phyloP scores from a whole-genome alignment of 1,140 invertebrate species.

The Zophobas morio region DNA sequence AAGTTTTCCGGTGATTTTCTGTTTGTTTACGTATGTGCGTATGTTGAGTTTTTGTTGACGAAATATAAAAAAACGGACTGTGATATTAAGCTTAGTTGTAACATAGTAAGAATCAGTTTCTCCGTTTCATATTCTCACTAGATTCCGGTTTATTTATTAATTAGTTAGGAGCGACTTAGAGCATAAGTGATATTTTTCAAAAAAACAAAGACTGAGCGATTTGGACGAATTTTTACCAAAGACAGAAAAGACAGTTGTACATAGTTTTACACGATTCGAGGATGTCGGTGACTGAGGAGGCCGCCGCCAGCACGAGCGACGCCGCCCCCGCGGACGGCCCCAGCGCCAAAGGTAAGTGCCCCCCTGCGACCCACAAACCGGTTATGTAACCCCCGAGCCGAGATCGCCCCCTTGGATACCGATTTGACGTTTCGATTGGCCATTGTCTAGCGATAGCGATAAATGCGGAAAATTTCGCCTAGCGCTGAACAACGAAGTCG shows the following conservation, averaged over 20 bases:
- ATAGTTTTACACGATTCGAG: background rate
- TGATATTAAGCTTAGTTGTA: constrained; percentile 65
- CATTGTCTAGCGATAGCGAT: no score
- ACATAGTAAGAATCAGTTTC: constrained; percentile 22
- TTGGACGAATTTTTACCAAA: constrained; percentile 35
- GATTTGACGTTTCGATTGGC: background rate
- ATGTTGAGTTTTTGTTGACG: constrained; percentile 64
- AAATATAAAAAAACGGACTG: constrained; percentile 60
- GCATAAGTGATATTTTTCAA: constrained; percentile 13
- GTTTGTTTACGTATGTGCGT: constrained; percentile 60
- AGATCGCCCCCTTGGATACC: background rate
- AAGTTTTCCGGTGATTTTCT: constrained; percentile 58
- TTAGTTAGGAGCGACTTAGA: constrained; percentile 29
- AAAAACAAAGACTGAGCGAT: constrained; percentile 34
- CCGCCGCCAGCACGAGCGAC: background rate
- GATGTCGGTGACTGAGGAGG: constrained; percentile 28
- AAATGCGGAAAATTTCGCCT: background rate
- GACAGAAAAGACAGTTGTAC: constrained; percentile 35
- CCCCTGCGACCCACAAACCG: background rate
- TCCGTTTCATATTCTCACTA: constrained; percentile 30
- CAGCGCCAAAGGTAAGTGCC: constrained; percentile 10
- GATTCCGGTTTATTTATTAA: constrained; percentile 43
- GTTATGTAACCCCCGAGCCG: background rate
- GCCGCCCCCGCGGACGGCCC: constrained; percentile 3
- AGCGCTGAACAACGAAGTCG: no score